Evolutionary conservation across 2,888 invertebrate genomes (phyloP).

Genomic region (Archips xylosteana): DNA sequence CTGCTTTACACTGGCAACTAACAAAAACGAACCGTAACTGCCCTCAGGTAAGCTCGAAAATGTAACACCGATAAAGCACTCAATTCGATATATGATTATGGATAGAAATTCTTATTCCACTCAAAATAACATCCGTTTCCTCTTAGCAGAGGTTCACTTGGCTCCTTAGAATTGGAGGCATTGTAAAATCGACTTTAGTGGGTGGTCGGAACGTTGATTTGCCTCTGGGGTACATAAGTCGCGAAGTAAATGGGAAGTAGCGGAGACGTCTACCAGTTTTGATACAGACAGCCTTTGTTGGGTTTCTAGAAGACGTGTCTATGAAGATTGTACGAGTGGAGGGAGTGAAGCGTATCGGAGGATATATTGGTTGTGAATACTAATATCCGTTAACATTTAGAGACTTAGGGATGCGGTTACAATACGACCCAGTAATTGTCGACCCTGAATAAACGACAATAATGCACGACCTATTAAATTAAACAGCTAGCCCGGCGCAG

Average conservation of each 20-base stretch:
- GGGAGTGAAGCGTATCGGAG: slow-evolving; percentile 15
- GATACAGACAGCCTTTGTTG: slow-evolving; percentile 54
- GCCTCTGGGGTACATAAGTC: slow-evolving; percentile 49
- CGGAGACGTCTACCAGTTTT: slow-evolving; percentile 55
- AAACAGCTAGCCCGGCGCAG: too few species aligned
- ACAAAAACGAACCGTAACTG: slow-evolving; percentile 45
- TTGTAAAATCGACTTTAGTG: slow-evolving; percentile 46
- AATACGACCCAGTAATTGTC: too few species aligned
- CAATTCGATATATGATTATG: slow-evolving; percentile 74
- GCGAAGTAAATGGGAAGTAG: slow-evolving; percentile 53
- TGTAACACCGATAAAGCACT: slow-evolving; percentile 45
- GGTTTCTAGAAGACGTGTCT: slow-evolving; percentile 19
- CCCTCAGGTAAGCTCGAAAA: slow-evolving; percentile 51
- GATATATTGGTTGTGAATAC: not conserved
- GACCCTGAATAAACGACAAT: too few species aligned
- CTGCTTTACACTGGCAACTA: slow-evolving; percentile 58
- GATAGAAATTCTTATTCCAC: slow-evolving; percentile 82
- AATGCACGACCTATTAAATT: too few species aligned
- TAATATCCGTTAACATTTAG: too few species aligned
- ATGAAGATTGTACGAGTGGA: slow-evolving; percentile 32
- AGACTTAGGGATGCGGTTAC: too few species aligned
- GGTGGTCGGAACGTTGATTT: slow-evolving; percentile 41
- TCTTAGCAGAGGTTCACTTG: slow-evolving; percentile 77
- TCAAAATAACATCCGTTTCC: slow-evolving; percentile 82
- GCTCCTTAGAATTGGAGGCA: slow-evolving; percentile 40